Evolutionary conservation across 2,113 vertebrate species (phyloP).

Genomic region (Malurus elegans): DNA sequence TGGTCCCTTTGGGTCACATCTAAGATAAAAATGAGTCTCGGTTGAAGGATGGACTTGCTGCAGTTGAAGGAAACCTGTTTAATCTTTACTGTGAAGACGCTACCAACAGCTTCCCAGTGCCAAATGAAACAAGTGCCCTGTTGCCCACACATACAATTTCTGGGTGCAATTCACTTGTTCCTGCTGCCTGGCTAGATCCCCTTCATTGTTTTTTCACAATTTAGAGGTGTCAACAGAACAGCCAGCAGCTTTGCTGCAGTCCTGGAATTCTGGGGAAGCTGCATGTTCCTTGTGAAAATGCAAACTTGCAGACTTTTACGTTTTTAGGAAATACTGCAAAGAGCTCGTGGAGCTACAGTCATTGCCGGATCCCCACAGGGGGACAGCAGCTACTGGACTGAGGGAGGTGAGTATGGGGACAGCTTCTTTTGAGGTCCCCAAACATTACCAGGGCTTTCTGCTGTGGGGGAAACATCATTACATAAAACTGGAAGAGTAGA

Average conservation of each 20-base stretch:
- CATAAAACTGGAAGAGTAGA: background rate
- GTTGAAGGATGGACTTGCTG: background rate
- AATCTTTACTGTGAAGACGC: background rate
- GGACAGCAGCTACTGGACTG: background rate
- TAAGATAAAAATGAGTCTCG: background rate
- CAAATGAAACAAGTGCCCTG: background rate
- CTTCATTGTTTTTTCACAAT: background rate
- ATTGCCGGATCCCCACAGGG: background rate
- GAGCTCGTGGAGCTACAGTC: conserved; percentile 17
- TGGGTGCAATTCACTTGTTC: background rate
- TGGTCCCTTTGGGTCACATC: background rate
- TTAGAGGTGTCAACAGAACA: background rate
- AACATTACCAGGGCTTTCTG: background rate
- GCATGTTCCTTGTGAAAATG: background rate
- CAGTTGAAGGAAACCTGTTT: background rate
- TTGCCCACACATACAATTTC: background rate
- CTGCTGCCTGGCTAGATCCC: background rate
- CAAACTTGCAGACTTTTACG: background rate
- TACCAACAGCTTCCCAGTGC: background rate
- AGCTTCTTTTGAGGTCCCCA: background rate
- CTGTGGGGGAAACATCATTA: background rate
- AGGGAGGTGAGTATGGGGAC: conserved; percentile 46
- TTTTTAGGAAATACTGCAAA: conserved; percentile 61
- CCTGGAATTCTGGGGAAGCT: background rate
- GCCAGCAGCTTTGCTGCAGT: background rate